Base-by-base conservation (phyloP, 2,113 vertebrate genomes). In the Lepisosteus osseus region DNA sequence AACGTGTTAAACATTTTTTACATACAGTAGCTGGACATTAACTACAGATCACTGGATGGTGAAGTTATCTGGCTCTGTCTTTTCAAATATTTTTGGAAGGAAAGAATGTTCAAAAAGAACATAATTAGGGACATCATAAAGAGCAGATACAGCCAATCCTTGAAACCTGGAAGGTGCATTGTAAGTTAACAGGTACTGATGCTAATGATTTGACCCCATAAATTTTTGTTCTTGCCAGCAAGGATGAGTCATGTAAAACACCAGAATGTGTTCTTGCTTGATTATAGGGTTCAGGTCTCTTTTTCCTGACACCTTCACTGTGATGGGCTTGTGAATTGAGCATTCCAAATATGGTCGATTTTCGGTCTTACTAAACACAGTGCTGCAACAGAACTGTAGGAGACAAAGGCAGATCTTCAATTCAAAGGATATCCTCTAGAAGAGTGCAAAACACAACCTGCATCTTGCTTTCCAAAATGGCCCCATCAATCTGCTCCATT, bases 211-310 rank as follows among this genome's bases (percentile, higher is more conserved):
- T 59, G 56, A 59, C 56, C 56, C 56, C 13, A n/a, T 59, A 12
- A 1, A 13, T 59, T 59, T 8, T 6, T 11, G 56, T 12, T 12
- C n/a, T n/a, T 59, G 11, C 65, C 61, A 68, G 76, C 65, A 71
- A 72, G 71, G 55, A 67, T 76, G 78, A 80, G 63, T 77, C 73
- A 73, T 57, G 61, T 51, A 7, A 51, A 56, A 41, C 14, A 43
- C 65, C 59, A 71, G 42, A 61, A 75, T 61, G 51, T 66, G 64
- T 56, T 7, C 29, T 66, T 15, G 4, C 13, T 40, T 70, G 78
- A 77, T 77, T 80, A 80, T 64, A 76, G 68, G 70, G 61, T 75
- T 71, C 55, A 45, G 64, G 51, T 56, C 73, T 71, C 42, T 6
- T 68, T 61, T 73, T 65, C 70, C 59, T 70, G 68, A 40, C 29